Base-by-base conservation (phyloP, 2,797 vertebrate species). In the Chiloscyllium punctatum region DNA sequence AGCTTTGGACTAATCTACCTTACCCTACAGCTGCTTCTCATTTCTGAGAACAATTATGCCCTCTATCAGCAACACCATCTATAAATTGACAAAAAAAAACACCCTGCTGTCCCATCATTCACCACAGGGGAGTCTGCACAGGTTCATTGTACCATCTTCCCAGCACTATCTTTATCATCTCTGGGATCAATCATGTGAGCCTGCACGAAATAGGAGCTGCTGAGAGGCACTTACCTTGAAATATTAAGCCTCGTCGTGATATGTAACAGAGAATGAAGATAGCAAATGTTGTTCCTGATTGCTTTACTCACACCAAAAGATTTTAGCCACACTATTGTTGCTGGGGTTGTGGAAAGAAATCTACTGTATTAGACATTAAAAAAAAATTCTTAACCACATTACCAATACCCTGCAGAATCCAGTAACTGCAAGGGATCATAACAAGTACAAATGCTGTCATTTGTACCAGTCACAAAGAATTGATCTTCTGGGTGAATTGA, bases 401-500 rank as follows among this genome's bases (percentile, higher is more conserved):
- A 92, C 62, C 71, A 23, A n/a, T 71, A 37, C 91, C 53, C 53
- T 30, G 37, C 23, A 94, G 68, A 68, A 94, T 62, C 94, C 25
- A 72, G 74, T 42, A 71, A 62, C 57, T 62, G 30, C 94, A 51
- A 51, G 69, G 69, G 23, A 94, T 74, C 69, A 72, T 94, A 69
- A 94, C 37, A 30, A 51, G 69, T 71, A 7, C 71, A 94, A 42
- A 53, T 53, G 48, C 16, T 72, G 42, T 72, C 69, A 94, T 92
- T 92, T 92, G 90, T 92, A 92, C 90, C 16, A 68, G 18, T 92
- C 57, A 37, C 23, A 68, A 42, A 68, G 62, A 37, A 92, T 92
- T 91, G 90, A 92, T 62, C 90, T 92, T 62, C 37, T 68, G 62
- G 90, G 90, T 92, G 68, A 92, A 92, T 21, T 92, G 57, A 92